Conservation (phyloP, 2,888 invertebrate species). For the Cheiracanthium punctorium region DNA sequence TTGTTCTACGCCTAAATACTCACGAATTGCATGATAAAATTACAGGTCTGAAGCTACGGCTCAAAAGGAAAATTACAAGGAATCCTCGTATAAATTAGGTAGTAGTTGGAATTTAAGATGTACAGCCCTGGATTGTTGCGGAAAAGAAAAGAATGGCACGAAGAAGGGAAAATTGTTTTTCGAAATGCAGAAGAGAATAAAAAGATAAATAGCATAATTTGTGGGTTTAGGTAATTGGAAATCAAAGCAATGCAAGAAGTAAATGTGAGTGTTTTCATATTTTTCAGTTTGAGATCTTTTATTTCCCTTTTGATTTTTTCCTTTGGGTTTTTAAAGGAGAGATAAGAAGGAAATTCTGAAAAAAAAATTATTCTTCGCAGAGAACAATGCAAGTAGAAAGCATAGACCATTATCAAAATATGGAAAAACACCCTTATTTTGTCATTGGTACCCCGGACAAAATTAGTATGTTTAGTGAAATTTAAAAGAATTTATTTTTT, state of each 20-base stretch:
- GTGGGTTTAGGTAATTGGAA: slow-evolving; percentile 8
- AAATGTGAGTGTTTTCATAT: too few relatives aligned
- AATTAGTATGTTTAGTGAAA: too few relatives aligned
- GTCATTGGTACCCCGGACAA: too few relatives aligned
- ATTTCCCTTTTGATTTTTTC: too few relatives aligned
- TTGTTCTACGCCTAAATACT: not conserved
- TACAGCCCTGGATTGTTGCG: not conserved
- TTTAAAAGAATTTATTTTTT: too few relatives aligned
- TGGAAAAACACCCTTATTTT: too few relatives aligned
- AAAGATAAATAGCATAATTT: slow-evolving; percentile 15
- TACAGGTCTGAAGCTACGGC: not conserved
- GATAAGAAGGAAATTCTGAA: too few relatives aligned
- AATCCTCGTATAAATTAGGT: not conserved
- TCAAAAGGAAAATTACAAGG: slow-evolving; percentile 1
- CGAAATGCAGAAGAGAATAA: not conserved
- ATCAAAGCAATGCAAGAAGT: not conserved
- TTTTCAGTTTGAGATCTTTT: too few relatives aligned
- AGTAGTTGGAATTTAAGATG: slow-evolving; percentile 3
- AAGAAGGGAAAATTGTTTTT: slow-evolving; percentile 8
- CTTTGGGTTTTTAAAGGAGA: too few relatives aligned
- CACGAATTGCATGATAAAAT: not conserved
- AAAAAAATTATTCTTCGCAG: too few relatives aligned
- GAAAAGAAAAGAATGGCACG: not conserved
- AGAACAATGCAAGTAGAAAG: too few relatives aligned
- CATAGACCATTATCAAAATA: too few relatives aligned